Evolutionary conservation across 2,113 vertebrate species (phyloP).

Genomic region (Brienomyrus longianalis): DNA sequence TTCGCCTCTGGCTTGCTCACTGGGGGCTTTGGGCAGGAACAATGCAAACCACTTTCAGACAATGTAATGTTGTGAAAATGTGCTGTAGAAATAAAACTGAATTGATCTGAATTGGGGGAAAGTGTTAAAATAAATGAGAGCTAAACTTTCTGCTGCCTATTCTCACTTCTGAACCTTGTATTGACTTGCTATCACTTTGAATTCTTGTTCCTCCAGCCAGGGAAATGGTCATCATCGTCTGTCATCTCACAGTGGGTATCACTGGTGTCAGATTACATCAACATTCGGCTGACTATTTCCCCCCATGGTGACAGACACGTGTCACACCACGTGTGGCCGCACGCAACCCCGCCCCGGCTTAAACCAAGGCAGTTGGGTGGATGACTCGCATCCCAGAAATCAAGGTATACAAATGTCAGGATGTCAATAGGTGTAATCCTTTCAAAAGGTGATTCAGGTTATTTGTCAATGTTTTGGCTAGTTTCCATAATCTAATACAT

Average conservation of each 20-base stretch:
- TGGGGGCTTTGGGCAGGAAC: not conserved
- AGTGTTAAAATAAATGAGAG: not conserved
- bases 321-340: not conserved
- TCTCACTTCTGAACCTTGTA: not conserved
- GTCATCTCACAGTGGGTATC: not conserved
- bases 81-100: not conserved
- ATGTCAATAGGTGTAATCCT: slow-evolving; percentile 69
- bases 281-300: not conserved
- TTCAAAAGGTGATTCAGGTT: slow-evolving; percentile 63
- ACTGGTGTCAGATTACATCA: not conserved
- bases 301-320: not conserved
- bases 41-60: not conserved
- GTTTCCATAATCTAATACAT: slow-evolving; percentile 55
- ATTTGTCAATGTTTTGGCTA: slow-evolving; percentile 52
- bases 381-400: slow-evolving; percentile 45
- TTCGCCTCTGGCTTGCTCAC: not conserved
- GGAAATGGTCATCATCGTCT: not conserved
- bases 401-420: slow-evolving; percentile 59
- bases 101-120: not conserved
- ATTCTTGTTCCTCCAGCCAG: not conserved
- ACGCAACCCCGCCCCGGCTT: not conserved
- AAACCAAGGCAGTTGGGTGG: slow-evolving; percentile 23
- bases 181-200: not conserved
- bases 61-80: not conserved
- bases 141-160: not conserved